Percentiles rank a stretch among this genome's conserved stretches.
Conservation (phyloP, 2,113 vertebrate species). For the Oxyruncus cristatus region DNA sequence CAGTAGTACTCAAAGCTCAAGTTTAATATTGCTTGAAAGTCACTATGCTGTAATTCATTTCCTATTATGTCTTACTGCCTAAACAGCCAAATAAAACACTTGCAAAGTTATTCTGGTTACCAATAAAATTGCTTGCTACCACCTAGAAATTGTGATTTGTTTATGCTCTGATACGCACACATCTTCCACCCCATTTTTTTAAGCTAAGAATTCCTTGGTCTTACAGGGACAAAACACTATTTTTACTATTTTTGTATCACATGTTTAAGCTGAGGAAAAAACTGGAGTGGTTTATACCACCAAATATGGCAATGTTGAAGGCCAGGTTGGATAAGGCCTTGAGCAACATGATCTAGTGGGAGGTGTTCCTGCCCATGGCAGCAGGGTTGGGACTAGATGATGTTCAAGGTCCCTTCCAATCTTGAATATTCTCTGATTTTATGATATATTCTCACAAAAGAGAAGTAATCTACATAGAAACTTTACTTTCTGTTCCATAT, state of each 20-base stretch:
- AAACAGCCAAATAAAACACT: neutral
- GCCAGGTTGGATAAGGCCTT: neutral
- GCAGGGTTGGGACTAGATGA: neutral
- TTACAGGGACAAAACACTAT: neutral
- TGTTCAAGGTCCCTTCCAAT: neutral
- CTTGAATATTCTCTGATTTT: neutral
- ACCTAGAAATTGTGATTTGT: neutral
- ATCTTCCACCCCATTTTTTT: accelerated
- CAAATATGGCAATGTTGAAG: neutral
- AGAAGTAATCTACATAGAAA: neutral
- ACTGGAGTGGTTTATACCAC: neutral
- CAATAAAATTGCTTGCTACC: neutral
- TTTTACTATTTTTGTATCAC: neutral
- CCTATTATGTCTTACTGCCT: neutral
- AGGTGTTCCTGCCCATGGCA: neutral
- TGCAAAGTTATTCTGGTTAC: neutral
- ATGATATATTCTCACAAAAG: neutral
- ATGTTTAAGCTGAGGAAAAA: neutral
- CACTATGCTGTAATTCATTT: neutral
- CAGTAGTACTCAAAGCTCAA: neutral
- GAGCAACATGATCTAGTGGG: neutral
- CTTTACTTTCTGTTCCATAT: neutral
- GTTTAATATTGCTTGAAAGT: neutral
- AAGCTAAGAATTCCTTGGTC: neutral
- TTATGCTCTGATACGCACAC: neutral